Evolutionary conservation across 2,797 vertebrate genomes (phyloP).

Genomic region (Carapus acus): DNA sequence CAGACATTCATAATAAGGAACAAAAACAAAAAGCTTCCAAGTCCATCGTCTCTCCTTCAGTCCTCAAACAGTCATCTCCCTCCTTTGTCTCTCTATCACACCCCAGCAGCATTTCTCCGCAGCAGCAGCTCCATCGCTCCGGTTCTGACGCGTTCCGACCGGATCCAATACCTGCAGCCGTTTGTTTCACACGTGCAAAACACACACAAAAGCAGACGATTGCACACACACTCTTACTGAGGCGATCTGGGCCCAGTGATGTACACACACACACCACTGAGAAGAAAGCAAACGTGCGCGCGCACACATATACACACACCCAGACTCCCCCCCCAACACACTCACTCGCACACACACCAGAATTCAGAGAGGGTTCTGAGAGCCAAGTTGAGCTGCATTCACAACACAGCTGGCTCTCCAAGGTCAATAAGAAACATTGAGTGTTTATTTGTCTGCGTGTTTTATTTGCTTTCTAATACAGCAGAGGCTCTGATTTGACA

Average conservation of each 20-base stretch:
- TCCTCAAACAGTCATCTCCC: too few species aligned
- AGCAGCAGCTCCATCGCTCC: too few species aligned
- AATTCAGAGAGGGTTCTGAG: slow-evolving; percentile 16
- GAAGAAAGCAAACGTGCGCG: slow-evolving; percentile 9
- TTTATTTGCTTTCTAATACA: slow-evolving; percentile 64
- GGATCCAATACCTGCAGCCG: too few species aligned
- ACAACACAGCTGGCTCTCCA: slow-evolving; percentile 63
- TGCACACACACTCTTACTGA: slow-evolving; percentile 28
- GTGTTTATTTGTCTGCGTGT: slow-evolving; percentile 64
- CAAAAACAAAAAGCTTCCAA: too few species aligned
- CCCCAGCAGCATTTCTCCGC: too few species aligned
- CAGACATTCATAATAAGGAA: too few species aligned
- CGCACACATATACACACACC: slow-evolving; percentile 7
- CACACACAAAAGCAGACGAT: slow-evolving; percentile 11
- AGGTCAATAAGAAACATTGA: slow-evolving; percentile 59
- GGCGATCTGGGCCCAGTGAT: slow-evolving; percentile 23
- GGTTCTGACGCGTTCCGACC: too few species aligned
- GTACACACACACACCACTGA: slow-evolving; percentile 20
- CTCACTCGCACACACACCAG: slow-evolving; percentile 23
- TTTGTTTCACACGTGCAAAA: slow-evolving; percentile 18
- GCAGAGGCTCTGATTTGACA: slow-evolving; percentile 51
- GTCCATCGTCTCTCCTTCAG: too few species aligned
- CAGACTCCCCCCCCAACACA: too few species aligned
- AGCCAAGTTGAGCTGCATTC: slow-evolving; percentile 51
- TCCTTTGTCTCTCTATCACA: too few species aligned